Evolutionary conservation across 2,797 vertebrate genomes (phyloP).

Genomic region (Chelidonichthys spinosus): DNA sequence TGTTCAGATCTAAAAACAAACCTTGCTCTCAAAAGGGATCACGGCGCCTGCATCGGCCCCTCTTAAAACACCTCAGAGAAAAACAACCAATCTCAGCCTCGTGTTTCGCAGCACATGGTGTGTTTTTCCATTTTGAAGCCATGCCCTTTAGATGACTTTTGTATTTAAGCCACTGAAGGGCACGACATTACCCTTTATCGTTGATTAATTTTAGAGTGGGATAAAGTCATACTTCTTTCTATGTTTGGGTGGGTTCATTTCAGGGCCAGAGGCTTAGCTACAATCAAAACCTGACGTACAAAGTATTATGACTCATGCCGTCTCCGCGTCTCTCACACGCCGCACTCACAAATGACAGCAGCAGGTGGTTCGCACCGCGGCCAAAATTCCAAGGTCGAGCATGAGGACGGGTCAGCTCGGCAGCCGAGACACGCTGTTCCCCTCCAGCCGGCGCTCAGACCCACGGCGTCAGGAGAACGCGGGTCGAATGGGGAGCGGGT

Average conservation of each 20-base stretch:
- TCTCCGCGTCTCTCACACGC: neutral
- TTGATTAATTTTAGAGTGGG: slow-evolving; percentile 12
- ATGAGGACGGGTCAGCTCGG: slow-evolving; percentile 56
- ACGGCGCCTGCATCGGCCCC: neutral
- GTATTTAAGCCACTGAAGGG: neutral
- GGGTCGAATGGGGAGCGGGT: slow-evolving; percentile 30
- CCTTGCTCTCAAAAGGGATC: slow-evolving; percentile 25
- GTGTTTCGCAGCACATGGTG: neutral
- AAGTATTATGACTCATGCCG: slow-evolving; percentile 12
- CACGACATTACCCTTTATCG: slow-evolving; percentile 4
- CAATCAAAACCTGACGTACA: slow-evolving; percentile 24
- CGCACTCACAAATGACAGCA: slow-evolving; percentile 63
- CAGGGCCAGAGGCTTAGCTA: slow-evolving; percentile 24
- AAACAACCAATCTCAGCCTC: neutral
- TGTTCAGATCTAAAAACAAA: slow-evolving; percentile 70
- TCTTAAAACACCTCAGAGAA: slow-evolving; percentile 1
- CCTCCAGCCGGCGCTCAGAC: slow-evolving; percentile 37
- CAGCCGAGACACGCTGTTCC: slow-evolving; percentile 27
- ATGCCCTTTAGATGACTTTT: neutral
- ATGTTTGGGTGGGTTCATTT: slow-evolving; percentile 10
- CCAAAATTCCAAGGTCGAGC: slow-evolving; percentile 57
- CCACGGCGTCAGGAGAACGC: slow-evolving; percentile 44
- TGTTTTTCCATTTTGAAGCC: too few species aligned
- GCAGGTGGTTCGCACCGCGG: slow-evolving; percentile 67
- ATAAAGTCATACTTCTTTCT: slow-evolving; percentile 18